Conservation (phyloP, 2,888 invertebrate genomes). For the Eilema sororculum region DNA sequence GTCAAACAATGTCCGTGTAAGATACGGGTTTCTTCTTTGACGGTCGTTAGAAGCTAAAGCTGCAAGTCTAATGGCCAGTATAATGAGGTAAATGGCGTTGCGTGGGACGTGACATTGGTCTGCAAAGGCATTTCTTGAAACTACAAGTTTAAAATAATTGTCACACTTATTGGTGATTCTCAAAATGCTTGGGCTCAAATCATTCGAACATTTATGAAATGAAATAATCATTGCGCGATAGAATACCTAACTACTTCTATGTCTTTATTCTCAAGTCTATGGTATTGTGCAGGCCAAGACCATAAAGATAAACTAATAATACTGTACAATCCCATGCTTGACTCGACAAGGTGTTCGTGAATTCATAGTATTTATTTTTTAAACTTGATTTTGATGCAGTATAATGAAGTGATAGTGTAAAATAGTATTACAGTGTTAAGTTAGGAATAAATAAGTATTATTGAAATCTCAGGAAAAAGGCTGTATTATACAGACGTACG, state of each 20-base stretch:
- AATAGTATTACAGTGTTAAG: neutral
- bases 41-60: constrained; percentile 31
- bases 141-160: constrained; percentile 5
- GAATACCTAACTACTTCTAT: neutral
- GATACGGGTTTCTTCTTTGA: constrained; percentile 28
- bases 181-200: neutral
- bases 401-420: neutral
- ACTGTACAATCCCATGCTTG: neutral
- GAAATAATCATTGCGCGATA: neutral
- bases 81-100: constrained; percentile 52
- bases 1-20: constrained; percentile 15
- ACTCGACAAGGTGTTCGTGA: neutral
- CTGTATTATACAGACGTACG: too few species aligned
- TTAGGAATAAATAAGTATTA: too few species aligned
- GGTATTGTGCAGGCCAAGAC: neutral
- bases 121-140: constrained; percentile 17
- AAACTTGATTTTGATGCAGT: neutral
- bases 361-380: neutral
- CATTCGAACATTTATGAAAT: neutral
- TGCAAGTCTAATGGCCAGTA: constrained; percentile 31
- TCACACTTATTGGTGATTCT: neutral
- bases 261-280: neutral
- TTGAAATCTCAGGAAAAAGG: too few species aligned
- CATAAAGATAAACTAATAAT: too few species aligned
- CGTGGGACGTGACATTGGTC: constrained; percentile 63